Base-by-base conservation (phyloP, 1,140 invertebrate genomes). In the Drosophila kohkoa region DNA sequence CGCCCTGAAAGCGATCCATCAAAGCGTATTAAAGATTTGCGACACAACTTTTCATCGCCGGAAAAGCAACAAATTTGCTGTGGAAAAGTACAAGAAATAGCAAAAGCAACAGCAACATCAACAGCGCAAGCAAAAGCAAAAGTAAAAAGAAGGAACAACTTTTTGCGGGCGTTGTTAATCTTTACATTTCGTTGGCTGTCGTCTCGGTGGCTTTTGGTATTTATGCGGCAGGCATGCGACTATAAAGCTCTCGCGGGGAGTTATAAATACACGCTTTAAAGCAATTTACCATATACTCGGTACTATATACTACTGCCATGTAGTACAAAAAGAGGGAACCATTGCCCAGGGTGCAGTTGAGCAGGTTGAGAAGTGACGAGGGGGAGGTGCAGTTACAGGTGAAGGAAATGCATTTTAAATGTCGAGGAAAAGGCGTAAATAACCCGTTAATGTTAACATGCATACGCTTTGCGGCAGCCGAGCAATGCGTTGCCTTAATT, bases 401-500 rank as follows among this genome's bases (percentile, higher is more conserved):
- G 62, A 77, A 74, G 76, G 70, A 88, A 87, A 87, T 87, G 82
- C 82, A 87, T 87, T 87, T 88, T 88, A 87, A 87, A 87, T 87
- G 83, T 88, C 74, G 76, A 63, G 68, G 69, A 64, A 54, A 54
- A 54, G 80, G 73, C 83, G 87, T 87, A 87, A 87, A 87, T 87
- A 87, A 87, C 77, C 62, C 82, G 83, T 87, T 87, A 87, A 87
- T 82, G 85, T 88, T 87, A 77, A 79, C 77, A 79, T 70, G 77
- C 73, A 57, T 63, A 76, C 74, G 51, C 58, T 41, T 58, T 46
- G 58, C 41, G 20, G 7, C 49, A 51, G 30, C 57, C 25, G 5
- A 46, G 68, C 79, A 79, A 69, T 82, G 81, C 81, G 64, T 83
- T 72, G 52, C 51, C 67, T 88, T 87, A 83, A 87, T 87, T 87